Percentiles rank a stretch among this genome's conserved stretches.
Evolutionary conservation across 2,113 vertebrate genomes (phyloP).

Genomic region (Aythya baeri): DNA sequence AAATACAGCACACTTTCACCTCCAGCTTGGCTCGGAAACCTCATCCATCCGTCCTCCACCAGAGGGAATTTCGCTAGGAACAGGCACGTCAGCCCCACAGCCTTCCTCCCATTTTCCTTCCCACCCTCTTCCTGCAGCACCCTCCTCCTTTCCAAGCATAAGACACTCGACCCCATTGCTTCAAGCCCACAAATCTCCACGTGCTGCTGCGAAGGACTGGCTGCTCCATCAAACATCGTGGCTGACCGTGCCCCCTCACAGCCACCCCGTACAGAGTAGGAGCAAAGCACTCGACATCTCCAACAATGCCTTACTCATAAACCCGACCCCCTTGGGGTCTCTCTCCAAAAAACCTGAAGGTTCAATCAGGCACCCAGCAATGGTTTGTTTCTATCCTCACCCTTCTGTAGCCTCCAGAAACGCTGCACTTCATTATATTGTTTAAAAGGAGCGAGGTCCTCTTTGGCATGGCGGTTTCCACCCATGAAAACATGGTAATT

Average conservation of each 20-base stretch:
- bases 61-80: not conserved
- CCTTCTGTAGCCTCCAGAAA: not conserved
- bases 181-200: not conserved
- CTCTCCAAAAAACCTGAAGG: not conserved
- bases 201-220: not conserved
- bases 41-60: not conserved
- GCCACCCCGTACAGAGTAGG: not conserved
- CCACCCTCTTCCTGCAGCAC: not conserved
- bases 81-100: not conserved
- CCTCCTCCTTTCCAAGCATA: not conserved
- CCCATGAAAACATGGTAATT: not conserved
- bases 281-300: not conserved
- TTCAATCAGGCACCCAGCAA: not conserved
- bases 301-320: not conserved
- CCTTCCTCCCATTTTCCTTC: not conserved
- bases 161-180: not conserved
- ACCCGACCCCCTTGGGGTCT: not conserved
- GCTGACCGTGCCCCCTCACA: rapidly evolving
- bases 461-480: not conserved
- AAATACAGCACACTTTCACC: not conserved
- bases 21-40: not conserved
- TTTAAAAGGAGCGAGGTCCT: not conserved
- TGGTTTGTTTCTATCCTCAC: not conserved
- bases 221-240: not conserved
- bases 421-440: not conserved